Percentiles rank a stretch among this genome's conserved stretches.
These are phyloP conservation scores for Meloidogyne hapla DNA, from an alignment of 1,140 invertebrate genomes.

Conservation along the genomic window DNA sequence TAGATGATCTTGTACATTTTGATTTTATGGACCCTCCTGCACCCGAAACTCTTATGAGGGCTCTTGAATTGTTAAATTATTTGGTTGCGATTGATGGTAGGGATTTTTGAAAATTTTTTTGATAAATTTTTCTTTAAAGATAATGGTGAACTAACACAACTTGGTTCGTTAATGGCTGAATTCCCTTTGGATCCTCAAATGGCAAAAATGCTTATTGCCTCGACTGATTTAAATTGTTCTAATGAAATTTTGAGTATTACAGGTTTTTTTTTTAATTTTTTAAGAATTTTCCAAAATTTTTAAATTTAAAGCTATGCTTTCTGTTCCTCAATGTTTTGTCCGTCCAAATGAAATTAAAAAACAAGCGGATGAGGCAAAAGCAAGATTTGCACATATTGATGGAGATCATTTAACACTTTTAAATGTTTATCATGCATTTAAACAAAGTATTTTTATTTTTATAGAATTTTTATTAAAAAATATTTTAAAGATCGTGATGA, in stretches of 20 bases:
- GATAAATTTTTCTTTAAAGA: conserved; percentile 71
- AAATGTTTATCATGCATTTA: conserved; percentile 96
- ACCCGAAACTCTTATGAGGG: conserved; percentile 99
- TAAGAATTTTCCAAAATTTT: conserved; percentile 86
- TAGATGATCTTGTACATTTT: conserved; percentile 98
- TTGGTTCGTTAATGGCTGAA: conserved; percentile 98
- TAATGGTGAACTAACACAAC: conserved; percentile 82
- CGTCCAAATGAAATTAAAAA: conserved; percentile 98
- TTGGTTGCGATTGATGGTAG: conserved; percentile 83
- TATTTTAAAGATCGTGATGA: conserved; percentile 74
- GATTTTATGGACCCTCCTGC: conserved; percentile 99
- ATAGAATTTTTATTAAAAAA: neutral
- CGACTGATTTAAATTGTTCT: conserved; percentile 90
- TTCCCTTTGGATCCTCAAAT: conserved; percentile 98
- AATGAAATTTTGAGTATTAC: conserved; percentile 99
- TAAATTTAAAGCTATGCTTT: conserved; percentile 75
- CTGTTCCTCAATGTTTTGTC: conserved; percentile 98
- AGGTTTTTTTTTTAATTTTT: conserved; percentile 81
- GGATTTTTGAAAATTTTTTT: neutral
- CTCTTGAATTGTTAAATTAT: conserved; percentile 94
- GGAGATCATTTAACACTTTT: conserved; percentile 93
- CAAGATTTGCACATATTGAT: conserved; percentile 98
- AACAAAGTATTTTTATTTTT: conserved; percentile 77
- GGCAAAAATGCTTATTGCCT: conserved; percentile 95
- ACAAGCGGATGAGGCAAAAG: conserved; percentile 96